Evolutionary conservation across 2,888 invertebrate genomes (phyloP).

Genomic region (Clostera curtula): DNA sequence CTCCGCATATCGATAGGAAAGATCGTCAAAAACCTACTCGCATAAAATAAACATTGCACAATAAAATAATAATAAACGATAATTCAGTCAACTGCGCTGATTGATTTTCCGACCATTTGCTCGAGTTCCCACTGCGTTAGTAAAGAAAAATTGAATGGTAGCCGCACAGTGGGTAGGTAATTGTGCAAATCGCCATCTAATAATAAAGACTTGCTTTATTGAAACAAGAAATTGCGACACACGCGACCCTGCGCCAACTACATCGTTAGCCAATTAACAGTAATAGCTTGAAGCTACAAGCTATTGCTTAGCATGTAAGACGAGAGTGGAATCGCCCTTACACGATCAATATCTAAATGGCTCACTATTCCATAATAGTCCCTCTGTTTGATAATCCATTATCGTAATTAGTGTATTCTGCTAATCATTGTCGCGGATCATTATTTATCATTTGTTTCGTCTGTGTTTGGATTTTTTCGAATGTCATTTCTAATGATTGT

Average conservation of each 20-base stretch:
- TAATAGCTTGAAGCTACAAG: constrained; percentile 28
- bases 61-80: constrained; percentile 9
- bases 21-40: too few species aligned
- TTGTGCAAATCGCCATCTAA: constrained; percentile 36
- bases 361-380: constrained; percentile 21
- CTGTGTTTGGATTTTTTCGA: constrained; percentile 20
- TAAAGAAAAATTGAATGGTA: constrained; percentile 34
- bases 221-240: constrained; percentile 59
- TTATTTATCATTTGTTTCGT: constrained; percentile 47
- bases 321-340: constrained; percentile 27
- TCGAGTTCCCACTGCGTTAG: constrained; percentile 46
- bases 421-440: constrained; percentile 55
- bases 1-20: too few species aligned
- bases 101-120: constrained; percentile 61
- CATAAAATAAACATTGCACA: constrained; percentile 6
- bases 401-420: constrained; percentile 54
- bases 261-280: constrained; percentile 45
- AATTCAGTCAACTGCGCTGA: constrained; percentile 27
- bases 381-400: constrained; percentile 31
- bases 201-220: constrained; percentile 56
- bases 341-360: constrained; percentile 31
- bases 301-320: constrained; percentile 41
- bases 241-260: constrained; percentile 34
- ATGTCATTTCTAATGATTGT: constrained; percentile 43
- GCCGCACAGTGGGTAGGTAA: constrained; percentile 34